Evolutionary conservation across 2,888 invertebrate genomes (phyloP), one percentile per base, ranked within the genome.

Genomic region (Dryobota labecula): DNA sequence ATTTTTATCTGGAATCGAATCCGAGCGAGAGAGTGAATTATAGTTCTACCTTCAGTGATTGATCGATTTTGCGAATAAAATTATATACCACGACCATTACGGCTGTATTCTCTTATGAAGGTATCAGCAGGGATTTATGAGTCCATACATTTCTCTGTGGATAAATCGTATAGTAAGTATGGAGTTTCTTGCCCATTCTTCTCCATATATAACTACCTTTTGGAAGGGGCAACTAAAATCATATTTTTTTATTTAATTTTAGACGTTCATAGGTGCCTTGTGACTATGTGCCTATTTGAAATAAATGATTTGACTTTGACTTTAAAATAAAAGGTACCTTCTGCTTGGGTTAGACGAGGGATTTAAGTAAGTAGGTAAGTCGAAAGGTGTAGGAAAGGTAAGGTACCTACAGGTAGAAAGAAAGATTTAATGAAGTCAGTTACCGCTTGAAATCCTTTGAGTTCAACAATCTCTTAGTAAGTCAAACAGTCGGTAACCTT

Each of bases 1-100:
- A 45, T 41, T 62, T 64, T 64, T 81, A 81, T 78, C 82, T 77
- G 58, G 57, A 70, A 81, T 77, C 43, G 58, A 81, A 81, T 78
- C 65, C 27, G 49, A 33, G 53, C 49, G 30, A 38, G 11, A 33
- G 18, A 53, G 53, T 70, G 53, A 76, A 61, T 70, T 69, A 78
- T 76, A 60, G 53, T 36, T 43, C 33, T 33, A 51, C 45, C 54
- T 30, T 45, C 27, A 18, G 18, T 65, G 66, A 77, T 63, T 58
- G 53, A 81, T 70, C 41, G 33, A n/a, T 13, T 47, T 47, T 49
- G 45, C 47, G 13, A 64, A 65, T 60, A 38, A 41, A 27, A 76
- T 76, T 74, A 38, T 27, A 30, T 33, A 53, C 53, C 30, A 30
- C 11, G n/a, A 53, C 30, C 18, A 33, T n/a, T 33, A 33, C 18